Base-by-base conservation (phyloP, 2,113 vertebrate genomes). In the Prionailurus bengalensis region DNA sequence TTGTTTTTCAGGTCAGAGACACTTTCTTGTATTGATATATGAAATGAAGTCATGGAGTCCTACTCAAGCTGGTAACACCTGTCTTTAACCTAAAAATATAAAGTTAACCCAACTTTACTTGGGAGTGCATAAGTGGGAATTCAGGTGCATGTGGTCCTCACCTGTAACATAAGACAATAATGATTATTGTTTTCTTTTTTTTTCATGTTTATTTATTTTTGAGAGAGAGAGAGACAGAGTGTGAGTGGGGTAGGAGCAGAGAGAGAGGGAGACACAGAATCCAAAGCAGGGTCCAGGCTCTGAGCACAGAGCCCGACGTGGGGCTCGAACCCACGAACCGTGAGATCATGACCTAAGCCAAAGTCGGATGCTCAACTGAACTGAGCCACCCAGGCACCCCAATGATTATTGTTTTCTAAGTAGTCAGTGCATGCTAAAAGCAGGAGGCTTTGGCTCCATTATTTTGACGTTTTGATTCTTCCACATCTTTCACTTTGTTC, bases 1-100 rank as follows among this genome's bases (percentile, higher is more conserved):
- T 96, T 95, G 27, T 12, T 93, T 93, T 89, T 91, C 7, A 51
- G 31, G 14, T 81, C 4, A 89, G 82, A 66, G 53, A 66, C 42
- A 31, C 10, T 82, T 42, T 79, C 58, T 88, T 42, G 15, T 45
- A 53, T 17, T 78, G 27, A 65, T 76, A 15, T 89, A 25, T 76
- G 65, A 89, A 80, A 81, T 73, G 58, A 91, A 83, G 39, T 9
- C 23, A 14, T 82, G n/a, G 14, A 82, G 36, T 78, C 48, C 31
- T 89, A 85, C 27, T n/a, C 91, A 45, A 89, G 31, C 19, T 86
- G 78, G 84, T 45, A 76, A 85, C 33, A 21, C 23, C 23, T 45
- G 4, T 66, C 53, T 66, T 84, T 89, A 25, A 14, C 63, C 87
- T 79, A 80, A 84, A 96, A 66, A 63, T 58, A 10, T 39, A 74